Percentiles rank a stretch among this genome's conserved stretches.
phyloP scores from a whole-genome alignment of 1,140 invertebrate genomes.

The Aleiodes sp. region DNA sequence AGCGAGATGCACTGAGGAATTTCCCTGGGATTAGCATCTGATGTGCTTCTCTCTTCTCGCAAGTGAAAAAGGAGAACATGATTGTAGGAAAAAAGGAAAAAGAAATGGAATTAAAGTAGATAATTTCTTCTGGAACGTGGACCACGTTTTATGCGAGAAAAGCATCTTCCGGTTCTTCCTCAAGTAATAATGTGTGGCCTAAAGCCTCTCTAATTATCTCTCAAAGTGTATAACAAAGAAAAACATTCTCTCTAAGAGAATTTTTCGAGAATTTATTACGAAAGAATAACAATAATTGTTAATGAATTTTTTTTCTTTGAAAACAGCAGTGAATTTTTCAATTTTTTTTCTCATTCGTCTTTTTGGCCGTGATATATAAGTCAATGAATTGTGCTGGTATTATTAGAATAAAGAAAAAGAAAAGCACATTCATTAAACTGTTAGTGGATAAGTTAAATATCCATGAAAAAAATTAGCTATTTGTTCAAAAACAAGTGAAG shows the following conservation, averaged over 20 bases:
- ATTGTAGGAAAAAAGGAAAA: neutral
- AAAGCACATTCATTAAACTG: neutral
- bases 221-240: neutral
- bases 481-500: neutral
- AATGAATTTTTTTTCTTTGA: neutral
- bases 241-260: neutral
- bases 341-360: too few relatives aligned
- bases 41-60: constrained; percentile 2
- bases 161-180: neutral
- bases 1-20: neutral
- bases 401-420: too few relatives aligned
- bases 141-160: neutral
- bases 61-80: too few relatives aligned
- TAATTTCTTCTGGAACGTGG: neutral
- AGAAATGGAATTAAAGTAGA: neutral
- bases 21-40: neutral
- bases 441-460: neutral
- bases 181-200: neutral
- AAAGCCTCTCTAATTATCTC: neutral
- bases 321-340: neutral
- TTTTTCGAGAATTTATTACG: neutral
- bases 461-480: neutral
- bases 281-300: constrained; percentile 5
- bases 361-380: neutral
- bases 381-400: neutral